A percentile compares a stretch with the other conserved stretches of the same genome.
phyloP scores from a whole-genome alignment of 1,140 invertebrate genomes.

The Sesamia nonagrioides region DNA sequence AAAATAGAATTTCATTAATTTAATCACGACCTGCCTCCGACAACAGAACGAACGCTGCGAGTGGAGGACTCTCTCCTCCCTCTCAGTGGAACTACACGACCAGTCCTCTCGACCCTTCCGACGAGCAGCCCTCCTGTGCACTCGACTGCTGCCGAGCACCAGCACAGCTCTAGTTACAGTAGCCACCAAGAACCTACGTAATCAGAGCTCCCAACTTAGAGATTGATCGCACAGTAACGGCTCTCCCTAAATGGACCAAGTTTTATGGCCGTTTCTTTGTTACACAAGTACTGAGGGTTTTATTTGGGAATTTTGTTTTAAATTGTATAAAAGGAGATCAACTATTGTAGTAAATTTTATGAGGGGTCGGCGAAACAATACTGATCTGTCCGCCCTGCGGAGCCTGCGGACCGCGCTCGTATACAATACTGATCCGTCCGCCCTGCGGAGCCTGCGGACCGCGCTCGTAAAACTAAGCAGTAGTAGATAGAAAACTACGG shows the following conservation, averaged over 20 bases:
- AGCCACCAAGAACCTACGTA: constrained; percentile 18
- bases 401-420: constrained; percentile 22
- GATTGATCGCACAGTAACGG: constrained; percentile 31
- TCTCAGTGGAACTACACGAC: constrained; percentile 40
- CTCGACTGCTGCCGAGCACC: background rate
- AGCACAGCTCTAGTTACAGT: background rate
- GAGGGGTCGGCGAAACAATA: constrained; percentile 33
- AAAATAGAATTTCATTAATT: constrained; percentile 69
- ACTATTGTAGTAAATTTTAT: constrained; percentile 48
- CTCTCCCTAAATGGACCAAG: constrained; percentile 34
- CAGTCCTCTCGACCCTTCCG: constrained; percentile 42
- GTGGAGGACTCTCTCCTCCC: constrained; percentile 26
- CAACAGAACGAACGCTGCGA: constrained; percentile 35
- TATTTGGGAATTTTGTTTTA: constrained; percentile 46
- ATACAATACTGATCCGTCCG: constrained; percentile 28
- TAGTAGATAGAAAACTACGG: no score
- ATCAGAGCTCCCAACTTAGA: constrained; percentile 32
- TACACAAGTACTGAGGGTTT: constrained; percentile 39
- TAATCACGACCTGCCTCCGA: constrained; percentile 58
- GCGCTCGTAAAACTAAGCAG: constrained; percentile 21
- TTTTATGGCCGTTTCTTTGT: constrained; percentile 38
- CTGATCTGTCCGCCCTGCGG: constrained; percentile 10
- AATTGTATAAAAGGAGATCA: constrained; percentile 49
- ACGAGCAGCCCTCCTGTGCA: background rate
- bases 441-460: background rate